Base-by-base conservation (phyloP, 2,113 vertebrate species). In the western clawed frog (Xenopus tropicalis) region DNA sequence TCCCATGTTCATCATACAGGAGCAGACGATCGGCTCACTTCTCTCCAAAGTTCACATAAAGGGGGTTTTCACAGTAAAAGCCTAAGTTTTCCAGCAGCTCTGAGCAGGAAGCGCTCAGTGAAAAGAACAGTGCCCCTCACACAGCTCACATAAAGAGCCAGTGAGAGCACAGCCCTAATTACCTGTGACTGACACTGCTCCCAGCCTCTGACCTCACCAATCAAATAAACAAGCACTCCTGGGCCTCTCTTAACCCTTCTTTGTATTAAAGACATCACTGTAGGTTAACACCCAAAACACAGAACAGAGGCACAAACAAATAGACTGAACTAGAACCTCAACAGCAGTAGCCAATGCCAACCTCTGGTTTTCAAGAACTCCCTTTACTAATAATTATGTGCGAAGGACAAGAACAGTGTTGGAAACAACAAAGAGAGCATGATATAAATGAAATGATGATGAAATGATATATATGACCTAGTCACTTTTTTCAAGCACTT, bases 61-160 rank as follows among this genome's bases (percentile, higher is more conserved):
- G 88, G 82, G 68, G 14, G 83, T 85, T 91, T 90, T 91, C 81
- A 92, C 82, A 85, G 81, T 74, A 70, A 43, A 72, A 24, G n/a
- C 81, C 82, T 84, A 88, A 86, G 84, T 90, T 89, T 88, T 89
- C 86, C 89, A 90, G 86, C 86, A 84, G 85, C 82, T 86, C 85
- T 82, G 88, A 88, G 87, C 89, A 89, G 88, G 90, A 91, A 91
- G 84, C 22, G 51, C 81, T 75, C 78, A 82, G 85, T 72, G 84
- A 24, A 0, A 74, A 85, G 87, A 90, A 91, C 90, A 92, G 89
- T 86, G 88, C 83, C 79, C 83, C 87, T 91, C 89, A 90, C 85
- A 91, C 80, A 71, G 75, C 63, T 48, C 0, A 46, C 80, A 90
- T 77, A 87, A 88, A 90, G 85, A 83, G 80, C 73, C 76, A 85